Evolutionary conservation across 2,888 invertebrate species (phyloP).

Genomic region (Pseudoips prasinana): DNA sequence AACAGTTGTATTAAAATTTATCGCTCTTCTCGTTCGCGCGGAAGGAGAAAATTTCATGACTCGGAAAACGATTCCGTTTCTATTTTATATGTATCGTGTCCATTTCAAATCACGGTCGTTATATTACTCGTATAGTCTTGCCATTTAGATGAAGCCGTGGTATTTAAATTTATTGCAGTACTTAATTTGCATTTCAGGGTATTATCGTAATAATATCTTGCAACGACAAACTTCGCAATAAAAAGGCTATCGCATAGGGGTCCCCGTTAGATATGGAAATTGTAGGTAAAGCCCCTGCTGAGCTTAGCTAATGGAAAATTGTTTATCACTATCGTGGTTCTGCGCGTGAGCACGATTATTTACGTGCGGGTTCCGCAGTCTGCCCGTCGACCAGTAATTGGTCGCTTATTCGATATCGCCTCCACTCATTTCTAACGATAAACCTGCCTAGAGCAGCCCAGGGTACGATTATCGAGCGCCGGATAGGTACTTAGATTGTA

Average conservation of each 20-base stretch:
- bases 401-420: conserved; percentile 72
- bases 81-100: conserved; percentile 45
- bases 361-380: conserved; percentile 63
- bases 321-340: conserved; percentile 66
- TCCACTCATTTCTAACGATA: conserved; percentile 76
- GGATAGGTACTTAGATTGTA: conserved; percentile 49
- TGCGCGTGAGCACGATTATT: conserved; percentile 75
- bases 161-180: conserved; percentile 64
- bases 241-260: conserved; percentile 57
- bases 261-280: conserved; percentile 62
- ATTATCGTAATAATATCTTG: conserved; percentile 71
- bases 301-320: conserved; percentile 68
- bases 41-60: conserved; percentile 34
- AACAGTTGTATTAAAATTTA: conserved; percentile 13
- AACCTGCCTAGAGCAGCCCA: conserved; percentile 51
- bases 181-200: conserved; percentile 67
- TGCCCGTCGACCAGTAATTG: conserved; percentile 65
- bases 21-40: conserved; percentile 20
- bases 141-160: conserved; percentile 49
- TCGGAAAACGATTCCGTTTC: conserved; percentile 35
- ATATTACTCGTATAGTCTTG: conserved; percentile 36
- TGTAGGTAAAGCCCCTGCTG: conserved; percentile 46
- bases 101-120: conserved; percentile 49
- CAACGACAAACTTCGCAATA: conserved; percentile 64
- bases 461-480: conserved; percentile 44